Percentiles rank a stretch among this genome's conserved stretches.
phyloP scores from a whole-genome alignment of 2,797 vertebrate species.

The Macrochelys suwanniensis region DNA sequence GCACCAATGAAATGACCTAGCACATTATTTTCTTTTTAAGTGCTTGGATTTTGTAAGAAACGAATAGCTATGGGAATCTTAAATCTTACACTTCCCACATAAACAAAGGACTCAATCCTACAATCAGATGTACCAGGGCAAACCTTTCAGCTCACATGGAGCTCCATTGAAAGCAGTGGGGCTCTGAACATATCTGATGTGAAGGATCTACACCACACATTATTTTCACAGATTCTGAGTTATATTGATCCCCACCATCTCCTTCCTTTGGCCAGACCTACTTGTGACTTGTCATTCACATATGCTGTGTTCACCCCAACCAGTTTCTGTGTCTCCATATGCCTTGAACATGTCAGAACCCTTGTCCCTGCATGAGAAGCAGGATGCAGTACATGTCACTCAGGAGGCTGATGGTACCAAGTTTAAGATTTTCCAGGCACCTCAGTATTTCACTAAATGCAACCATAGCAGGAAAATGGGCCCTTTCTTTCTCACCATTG shows the following conservation, averaged over 20 bases:
- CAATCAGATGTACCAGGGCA: background rate
- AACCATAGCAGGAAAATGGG: background rate
- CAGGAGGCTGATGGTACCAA: background rate
- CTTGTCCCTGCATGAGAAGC: background rate
- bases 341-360: background rate
- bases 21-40: no score
- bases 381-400: background rate
- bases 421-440: background rate
- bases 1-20: background rate
- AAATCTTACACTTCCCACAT: fast-evolving
- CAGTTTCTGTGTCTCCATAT: background rate
- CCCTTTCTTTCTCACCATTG: background rate
- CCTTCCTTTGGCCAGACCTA: background rate
- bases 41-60: no score
- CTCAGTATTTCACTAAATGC: background rate
- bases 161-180: background rate
- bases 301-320: background rate
- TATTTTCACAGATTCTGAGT: background rate
- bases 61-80: background rate
- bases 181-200: background rate
- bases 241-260: background rate
- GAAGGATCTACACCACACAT: background rate
- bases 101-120: background rate
- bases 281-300: background rate
- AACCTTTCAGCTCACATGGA: background rate